A percentile compares a stretch with the other conserved stretches of the same genome.
phyloP scores from a whole-genome alignment of 2,888 invertebrate species.

The Troides oblongomaculatus region DNA sequence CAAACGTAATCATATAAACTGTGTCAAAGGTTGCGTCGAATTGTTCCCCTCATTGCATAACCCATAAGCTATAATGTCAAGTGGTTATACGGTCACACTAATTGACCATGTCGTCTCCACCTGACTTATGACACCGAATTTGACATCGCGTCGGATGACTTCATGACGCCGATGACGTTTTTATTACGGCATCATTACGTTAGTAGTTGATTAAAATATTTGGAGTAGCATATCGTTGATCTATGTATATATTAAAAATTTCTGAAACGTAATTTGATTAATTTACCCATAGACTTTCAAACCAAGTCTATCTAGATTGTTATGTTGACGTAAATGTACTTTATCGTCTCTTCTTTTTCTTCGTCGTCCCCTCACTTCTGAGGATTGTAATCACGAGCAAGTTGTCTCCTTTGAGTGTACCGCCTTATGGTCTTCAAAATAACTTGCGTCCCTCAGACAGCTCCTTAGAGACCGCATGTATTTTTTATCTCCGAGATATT shows the following conservation, averaged over 20 bases:
- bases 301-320: too few relatives aligned
- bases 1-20: slow-evolving; percentile 2
- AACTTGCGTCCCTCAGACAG: too few relatives aligned
- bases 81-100: slow-evolving; percentile 36
- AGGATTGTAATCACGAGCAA: too few relatives aligned
- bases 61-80: slow-evolving; percentile 11
- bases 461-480: too few relatives aligned
- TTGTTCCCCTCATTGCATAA: slow-evolving; percentile 15
- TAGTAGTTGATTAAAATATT: slow-evolving; percentile 5
- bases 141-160: slow-evolving; percentile 36
- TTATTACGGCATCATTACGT: slow-evolving; percentile 11
- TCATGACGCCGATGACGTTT: slow-evolving; percentile 7
- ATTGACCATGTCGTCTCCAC: slow-evolving; percentile 46
- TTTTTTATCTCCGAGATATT: too few relatives aligned
- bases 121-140: slow-evolving; percentile 50
- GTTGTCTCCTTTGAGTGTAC: too few relatives aligned
- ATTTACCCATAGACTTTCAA: too few relatives aligned
- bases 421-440: too few relatives aligned
- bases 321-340: too few relatives aligned
- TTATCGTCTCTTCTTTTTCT: too few relatives aligned
- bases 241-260: background rate
- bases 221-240: background rate
- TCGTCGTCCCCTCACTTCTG: too few relatives aligned
- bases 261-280: background rate
- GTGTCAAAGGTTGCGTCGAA: background rate